Conservation (phyloP, 2,113 vertebrate genomes). For the Dascyllus trimaculatus region DNA sequence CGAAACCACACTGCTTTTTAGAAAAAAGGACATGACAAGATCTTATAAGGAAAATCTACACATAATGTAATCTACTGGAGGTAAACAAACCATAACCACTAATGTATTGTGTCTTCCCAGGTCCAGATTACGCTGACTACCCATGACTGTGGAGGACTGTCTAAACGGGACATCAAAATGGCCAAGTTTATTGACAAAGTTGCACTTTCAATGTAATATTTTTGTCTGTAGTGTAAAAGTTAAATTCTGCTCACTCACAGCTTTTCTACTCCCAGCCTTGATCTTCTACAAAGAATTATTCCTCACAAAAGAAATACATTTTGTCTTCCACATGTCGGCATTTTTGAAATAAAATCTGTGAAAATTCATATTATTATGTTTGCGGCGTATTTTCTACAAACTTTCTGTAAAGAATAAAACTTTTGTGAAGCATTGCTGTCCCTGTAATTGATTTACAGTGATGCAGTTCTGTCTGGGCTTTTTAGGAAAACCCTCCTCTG, state of each 20-base stretch:
- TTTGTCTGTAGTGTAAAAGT: not conserved
- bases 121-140: constrained; percentile 96
- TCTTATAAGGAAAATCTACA: too few relatives aligned
- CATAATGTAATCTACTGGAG: not conserved
- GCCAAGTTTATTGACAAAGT: constrained; percentile 96
- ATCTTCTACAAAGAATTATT: not conserved
- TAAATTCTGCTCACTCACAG: not conserved
- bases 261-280: not conserved
- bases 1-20: too few relatives aligned
- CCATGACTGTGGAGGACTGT: constrained; percentile 92
- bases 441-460: constrained; percentile 3
- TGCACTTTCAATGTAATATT: constrained; percentile 74
- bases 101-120: constrained; percentile 76
- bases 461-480: too few relatives aligned
- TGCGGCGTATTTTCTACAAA: constrained; percentile 9
- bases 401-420: constrained; percentile 35
- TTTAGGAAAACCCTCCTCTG: not conserved
- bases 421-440: not conserved
- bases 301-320: not conserved
- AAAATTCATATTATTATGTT: constrained; percentile 5
- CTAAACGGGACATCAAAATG: constrained; percentile 92
- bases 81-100: not conserved
- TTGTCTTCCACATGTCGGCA: not conserved
- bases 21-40: too few relatives aligned
- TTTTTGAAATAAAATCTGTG: constrained; percentile 21